phyloP scores from a whole-genome alignment of 2,797 vertebrate genomes.

The Poecilia picta region DNA sequence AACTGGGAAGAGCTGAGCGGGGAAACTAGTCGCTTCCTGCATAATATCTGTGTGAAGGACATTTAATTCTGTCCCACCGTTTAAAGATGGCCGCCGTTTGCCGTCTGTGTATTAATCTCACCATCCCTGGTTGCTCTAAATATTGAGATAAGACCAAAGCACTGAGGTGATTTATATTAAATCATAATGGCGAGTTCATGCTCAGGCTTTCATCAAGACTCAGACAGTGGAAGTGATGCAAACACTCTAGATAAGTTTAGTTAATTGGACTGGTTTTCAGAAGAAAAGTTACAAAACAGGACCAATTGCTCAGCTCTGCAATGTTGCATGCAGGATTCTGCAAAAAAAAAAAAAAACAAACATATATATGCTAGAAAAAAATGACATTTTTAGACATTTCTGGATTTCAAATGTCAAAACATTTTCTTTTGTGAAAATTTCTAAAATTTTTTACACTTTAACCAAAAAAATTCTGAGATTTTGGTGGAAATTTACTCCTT shows the following conservation, averaged over 20 bases:
- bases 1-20: slow-evolving; percentile 36
- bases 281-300: neutral
- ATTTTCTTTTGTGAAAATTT: no score
- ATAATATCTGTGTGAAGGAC: slow-evolving; percentile 54
- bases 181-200: neutral
- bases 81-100: slow-evolving; percentile 35
- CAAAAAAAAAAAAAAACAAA: no score
- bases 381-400: no score
- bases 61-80: slow-evolving; percentile 54
- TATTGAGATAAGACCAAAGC: slow-evolving; percentile 26
- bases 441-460: no score
- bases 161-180: slow-evolving; percentile 4
- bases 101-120: slow-evolving; percentile 35
- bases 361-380: no score
- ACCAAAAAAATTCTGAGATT: no score
- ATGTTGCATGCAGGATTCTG: neutral
- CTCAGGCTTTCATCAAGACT: neutral
- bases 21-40: slow-evolving; percentile 47
- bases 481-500: no score
- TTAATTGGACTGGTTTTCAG: neutral
- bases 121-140: slow-evolving; percentile 31
- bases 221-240: neutral
- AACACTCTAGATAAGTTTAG: neutral
- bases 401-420: no score
- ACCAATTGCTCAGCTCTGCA: neutral